Percentiles rank a stretch among this genome's conserved stretches.
phyloP scores from a whole-genome alignment of 2,888 invertebrate species.

The Cheilosia variabilis region DNA sequence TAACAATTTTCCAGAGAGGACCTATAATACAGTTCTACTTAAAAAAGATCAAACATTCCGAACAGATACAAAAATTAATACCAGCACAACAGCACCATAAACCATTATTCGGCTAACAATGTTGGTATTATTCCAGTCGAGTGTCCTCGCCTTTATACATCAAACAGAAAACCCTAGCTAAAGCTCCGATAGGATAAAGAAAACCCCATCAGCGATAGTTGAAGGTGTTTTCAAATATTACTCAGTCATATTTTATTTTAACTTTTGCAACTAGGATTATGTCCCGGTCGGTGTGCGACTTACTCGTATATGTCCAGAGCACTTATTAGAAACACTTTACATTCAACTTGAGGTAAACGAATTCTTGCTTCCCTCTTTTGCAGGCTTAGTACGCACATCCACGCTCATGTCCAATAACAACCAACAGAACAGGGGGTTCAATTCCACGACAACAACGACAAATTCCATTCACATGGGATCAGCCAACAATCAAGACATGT shows the following conservation, averaged over 20 bases:
- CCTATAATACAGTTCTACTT: too few relatives aligned
- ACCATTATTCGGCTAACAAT: too few relatives aligned
- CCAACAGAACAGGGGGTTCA: conserved; percentile 68
- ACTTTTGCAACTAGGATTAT: conserved; percentile 2
- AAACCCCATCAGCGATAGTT: neutral
- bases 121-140: too few relatives aligned
- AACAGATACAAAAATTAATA: too few relatives aligned
- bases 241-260: conserved; percentile 13
- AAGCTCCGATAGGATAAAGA: too few relatives aligned
- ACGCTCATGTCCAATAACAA: conserved; percentile 77
- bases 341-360: conserved; percentile 21
- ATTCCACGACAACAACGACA: conserved; percentile 54
- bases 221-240: neutral
- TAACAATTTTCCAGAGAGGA: too few relatives aligned
- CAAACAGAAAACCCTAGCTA: too few relatives aligned
- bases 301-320: neutral
- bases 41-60: too few relatives aligned
- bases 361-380: conserved; percentile 31
- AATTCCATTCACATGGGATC: conserved; percentile 61
- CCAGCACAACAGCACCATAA: too few relatives aligned
- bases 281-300: neutral
- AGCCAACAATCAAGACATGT: conserved; percentile 66
- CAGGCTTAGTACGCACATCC: conserved; percentile 80
- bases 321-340: conserved; percentile 27
- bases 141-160: too few relatives aligned